A percentile compares a stretch with the other conserved stretches of the same genome.
Evolutionary conservation across 1,140 invertebrate species (phyloP).

Genomic region (Aricia agestis): DNA sequence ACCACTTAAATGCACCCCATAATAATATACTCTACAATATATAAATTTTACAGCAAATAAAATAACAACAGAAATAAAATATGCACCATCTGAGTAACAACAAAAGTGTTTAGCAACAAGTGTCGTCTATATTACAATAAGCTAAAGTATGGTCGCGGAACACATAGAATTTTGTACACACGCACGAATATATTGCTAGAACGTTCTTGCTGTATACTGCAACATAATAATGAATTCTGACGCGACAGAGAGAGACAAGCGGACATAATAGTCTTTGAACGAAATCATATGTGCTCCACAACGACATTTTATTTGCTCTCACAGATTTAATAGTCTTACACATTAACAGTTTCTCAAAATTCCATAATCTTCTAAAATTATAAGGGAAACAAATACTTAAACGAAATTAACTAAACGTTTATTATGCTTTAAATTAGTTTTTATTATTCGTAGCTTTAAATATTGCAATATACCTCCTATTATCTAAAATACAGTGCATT

Average conservation of each 20-base stretch:
- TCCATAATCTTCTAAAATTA: not conserved
- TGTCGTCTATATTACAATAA: not conserved
- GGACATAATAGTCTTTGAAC: no score
- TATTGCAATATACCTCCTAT: not conserved
- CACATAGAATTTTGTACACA: no score
- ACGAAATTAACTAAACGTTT: not conserved
- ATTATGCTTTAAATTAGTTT: not conserved
- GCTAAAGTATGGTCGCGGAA: not conserved
- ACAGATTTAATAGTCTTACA: no score
- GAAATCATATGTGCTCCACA: no score
- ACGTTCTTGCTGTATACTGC: no score
- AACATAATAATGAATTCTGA: no score
- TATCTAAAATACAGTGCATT: not conserved
- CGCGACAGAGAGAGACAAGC: no score
- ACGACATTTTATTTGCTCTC: no score
- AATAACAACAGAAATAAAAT: slow-evolving; percentile 10
- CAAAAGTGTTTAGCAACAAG: slow-evolving; percentile 4
- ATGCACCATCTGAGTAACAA: slow-evolving; percentile 2
- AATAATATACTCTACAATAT: not conserved
- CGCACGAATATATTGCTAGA: no score
- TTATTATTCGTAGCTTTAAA: no score
- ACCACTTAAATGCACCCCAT: not conserved
- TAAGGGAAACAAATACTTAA: not conserved
- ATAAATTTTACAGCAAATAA: slow-evolving; percentile 2
- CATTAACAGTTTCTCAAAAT: no score